Conservation (phyloP, 2,888 invertebrate species). For the Microctonus aethiopoides region DNA sequence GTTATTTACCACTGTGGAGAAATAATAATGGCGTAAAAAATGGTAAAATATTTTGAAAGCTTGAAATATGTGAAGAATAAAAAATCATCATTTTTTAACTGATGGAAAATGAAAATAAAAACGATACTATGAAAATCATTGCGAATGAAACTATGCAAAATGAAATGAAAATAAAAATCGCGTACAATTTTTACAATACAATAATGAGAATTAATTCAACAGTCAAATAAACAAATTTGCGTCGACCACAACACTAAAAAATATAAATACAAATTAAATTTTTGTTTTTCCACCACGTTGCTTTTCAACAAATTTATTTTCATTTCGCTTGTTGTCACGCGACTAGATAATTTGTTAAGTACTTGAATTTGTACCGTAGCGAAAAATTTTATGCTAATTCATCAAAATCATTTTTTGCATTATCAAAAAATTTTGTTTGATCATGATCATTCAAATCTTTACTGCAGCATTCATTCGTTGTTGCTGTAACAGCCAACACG, state of each 20-base stretch:
- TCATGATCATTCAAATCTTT: constrained; percentile 24
- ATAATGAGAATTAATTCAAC: constrained; percentile 19
- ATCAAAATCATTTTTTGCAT: constrained; percentile 38
- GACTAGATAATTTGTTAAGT: constrained; percentile 54
- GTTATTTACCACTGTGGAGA: not conserved
- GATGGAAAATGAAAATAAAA: constrained; percentile 51
- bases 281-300: not conserved
- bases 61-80: constrained; percentile 19
- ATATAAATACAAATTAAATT: constrained; percentile 8
- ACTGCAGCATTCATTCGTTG: constrained; percentile 33
- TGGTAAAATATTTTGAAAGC: not conserved
- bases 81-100: constrained; percentile 57
- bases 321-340: constrained; percentile 38
- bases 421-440: not conserved
- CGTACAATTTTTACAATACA: constrained; percentile 42
- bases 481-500: constrained; percentile 43
- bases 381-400: constrained; percentile 54
- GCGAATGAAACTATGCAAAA: constrained; percentile 32
- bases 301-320: constrained; percentile 8
- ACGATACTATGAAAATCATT: not conserved
- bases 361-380: constrained; percentile 50
- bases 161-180: constrained; percentile 22
- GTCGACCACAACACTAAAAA: constrained; percentile 1
- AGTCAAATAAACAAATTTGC: not conserved
- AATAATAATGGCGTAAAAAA: not conserved